Conservation (phyloP, 2,888 invertebrate species). For the Meiosimyza decipiens region DNA sequence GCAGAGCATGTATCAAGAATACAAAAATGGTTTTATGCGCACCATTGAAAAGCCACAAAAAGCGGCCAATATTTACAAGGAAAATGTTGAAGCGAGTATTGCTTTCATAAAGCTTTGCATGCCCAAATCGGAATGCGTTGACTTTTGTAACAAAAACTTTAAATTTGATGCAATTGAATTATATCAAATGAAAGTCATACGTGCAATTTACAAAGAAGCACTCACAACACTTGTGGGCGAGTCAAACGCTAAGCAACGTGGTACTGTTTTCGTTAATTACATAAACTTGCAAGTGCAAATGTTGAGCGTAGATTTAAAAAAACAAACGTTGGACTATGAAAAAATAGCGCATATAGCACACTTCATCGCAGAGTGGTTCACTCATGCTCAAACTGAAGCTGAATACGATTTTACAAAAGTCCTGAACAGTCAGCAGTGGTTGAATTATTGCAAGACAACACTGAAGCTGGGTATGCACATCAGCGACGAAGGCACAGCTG, state of each 20-base stretch:
- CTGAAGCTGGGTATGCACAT: slow-evolving; percentile 76
- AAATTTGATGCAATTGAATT: slow-evolving; percentile 73
- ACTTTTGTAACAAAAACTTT: slow-evolving; percentile 71
- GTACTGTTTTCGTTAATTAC: slow-evolving; percentile 69
- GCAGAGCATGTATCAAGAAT: slow-evolving; percentile 70
- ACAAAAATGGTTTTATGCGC: slow-evolving; percentile 73
- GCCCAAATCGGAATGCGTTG: slow-evolving; percentile 70
- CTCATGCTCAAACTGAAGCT: slow-evolving; percentile 19
- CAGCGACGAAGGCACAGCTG: slow-evolving; percentile 55
- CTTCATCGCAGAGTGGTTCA: slow-evolving; percentile 61
- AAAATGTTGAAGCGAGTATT: slow-evolving; percentile 71
- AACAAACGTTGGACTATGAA: slow-evolving; percentile 68
- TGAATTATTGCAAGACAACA: slow-evolving; percentile 73
- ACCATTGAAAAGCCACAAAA: slow-evolving; percentile 77
- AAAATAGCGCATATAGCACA: slow-evolving; percentile 64
- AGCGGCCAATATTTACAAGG: slow-evolving; percentile 74
- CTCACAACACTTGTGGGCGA: slow-evolving; percentile 57
- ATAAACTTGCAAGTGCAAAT: slow-evolving; percentile 70
- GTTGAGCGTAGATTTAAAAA: slow-evolving; percentile 63
- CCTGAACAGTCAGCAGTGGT: slow-evolving; percentile 69
- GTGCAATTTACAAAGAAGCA: slow-evolving; percentile 70
- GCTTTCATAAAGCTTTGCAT: slow-evolving; percentile 73
- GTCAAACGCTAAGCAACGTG: slow-evolving; percentile 54
- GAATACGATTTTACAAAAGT: slow-evolving; percentile 54
- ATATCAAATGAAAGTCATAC: slow-evolving; percentile 71